Percentiles rank a stretch among this genome's conserved stretches.
These are phyloP conservation scores for Leptocoma aspasia DNA, from an alignment of 2,113 vertebrate species.

Conservation along the genomic window DNA sequence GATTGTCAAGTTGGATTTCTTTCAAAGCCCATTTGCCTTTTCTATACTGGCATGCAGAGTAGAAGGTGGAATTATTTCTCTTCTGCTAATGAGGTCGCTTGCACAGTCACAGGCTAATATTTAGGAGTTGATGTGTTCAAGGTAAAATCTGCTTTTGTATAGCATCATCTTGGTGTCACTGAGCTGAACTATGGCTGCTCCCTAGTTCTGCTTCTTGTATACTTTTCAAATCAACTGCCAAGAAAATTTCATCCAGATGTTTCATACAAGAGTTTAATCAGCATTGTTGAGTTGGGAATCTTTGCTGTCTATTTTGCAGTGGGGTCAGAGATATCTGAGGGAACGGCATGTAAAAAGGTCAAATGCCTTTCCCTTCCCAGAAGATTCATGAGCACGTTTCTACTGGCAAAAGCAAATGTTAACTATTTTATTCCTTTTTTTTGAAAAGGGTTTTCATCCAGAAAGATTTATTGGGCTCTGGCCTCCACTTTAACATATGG, in stretches of 20 bases:
- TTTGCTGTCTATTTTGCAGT: slow-evolving; percentile 5
- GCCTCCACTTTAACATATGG: slow-evolving; percentile 9
- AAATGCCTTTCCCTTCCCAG: slow-evolving; percentile 27
- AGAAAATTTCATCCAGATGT: slow-evolving; percentile 54
- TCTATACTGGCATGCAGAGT: neutral
- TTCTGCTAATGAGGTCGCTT: neutral
- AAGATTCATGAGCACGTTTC: slow-evolving; percentile 26
- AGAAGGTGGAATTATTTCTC: neutral
- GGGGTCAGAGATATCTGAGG: neutral
- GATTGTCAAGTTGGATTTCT: neutral
- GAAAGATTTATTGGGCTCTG: slow-evolving; percentile 15
- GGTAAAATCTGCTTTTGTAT: slow-evolving; percentile 33
- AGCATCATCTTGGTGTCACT: slow-evolving; percentile 23
- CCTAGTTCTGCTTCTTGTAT: slow-evolving; percentile 30
- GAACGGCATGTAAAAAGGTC: slow-evolving; percentile 6
- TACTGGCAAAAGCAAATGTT: slow-evolving; percentile 26
- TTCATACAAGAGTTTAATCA: slow-evolving; percentile 23
- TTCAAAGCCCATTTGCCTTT: neutral
- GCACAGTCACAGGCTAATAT: neutral
- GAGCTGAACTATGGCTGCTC: slow-evolving; percentile 34
- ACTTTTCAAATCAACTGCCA: slow-evolving; percentile 40
- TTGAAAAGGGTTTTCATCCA: neutral
- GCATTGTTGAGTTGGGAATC: neutral
- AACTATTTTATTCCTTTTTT: slow-evolving; percentile 34
- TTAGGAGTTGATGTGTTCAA: neutral